A percentile compares a stretch with the other conserved stretches of the same genome.
These are phyloP conservation scores for Acanthis flammea DNA, from an alignment of 2,797 vertebrate genomes.

Conservation along the genomic window DNA sequence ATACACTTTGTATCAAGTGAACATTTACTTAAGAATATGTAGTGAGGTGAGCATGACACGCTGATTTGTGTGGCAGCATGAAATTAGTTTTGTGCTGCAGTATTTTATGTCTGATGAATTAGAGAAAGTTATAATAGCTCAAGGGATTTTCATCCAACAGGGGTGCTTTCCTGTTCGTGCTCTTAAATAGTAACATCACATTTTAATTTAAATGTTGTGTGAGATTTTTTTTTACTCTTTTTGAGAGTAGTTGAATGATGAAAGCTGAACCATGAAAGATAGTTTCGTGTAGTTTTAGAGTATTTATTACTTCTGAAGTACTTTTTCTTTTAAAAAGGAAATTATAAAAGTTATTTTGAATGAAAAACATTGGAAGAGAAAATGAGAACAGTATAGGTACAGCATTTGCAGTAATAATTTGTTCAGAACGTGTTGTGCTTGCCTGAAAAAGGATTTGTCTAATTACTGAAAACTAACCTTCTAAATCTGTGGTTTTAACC, in stretches of 20 bases:
- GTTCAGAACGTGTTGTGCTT: not conserved
- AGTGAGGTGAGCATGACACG: not conserved
- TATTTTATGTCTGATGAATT: not conserved
- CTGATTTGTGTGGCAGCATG: not conserved
- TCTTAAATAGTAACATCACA: not conserved
- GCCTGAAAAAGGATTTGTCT: not conserved
- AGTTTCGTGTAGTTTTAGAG: not conserved
- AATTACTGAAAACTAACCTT: not conserved
- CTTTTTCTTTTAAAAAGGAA: not conserved
- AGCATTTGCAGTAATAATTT: not conserved
- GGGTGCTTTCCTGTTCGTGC: not conserved
- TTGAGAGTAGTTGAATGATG: not conserved
- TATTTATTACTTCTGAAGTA: not conserved
- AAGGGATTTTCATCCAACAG: not conserved
- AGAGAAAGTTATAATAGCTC: not conserved
- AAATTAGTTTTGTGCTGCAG: not conserved
- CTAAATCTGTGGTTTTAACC: not conserved
- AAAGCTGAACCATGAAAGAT: not conserved
- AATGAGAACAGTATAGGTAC: not conserved
- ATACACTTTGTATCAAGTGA: not conserved
- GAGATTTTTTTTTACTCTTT: not conserved
- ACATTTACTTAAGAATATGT: not conserved
- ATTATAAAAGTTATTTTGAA: not conserved
- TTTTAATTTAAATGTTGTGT: not conserved
- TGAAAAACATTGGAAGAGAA: not conserved